phyloP scores from a whole-genome alignment of 1,140 invertebrate genomes.

The Grapholita molesta region DNA sequence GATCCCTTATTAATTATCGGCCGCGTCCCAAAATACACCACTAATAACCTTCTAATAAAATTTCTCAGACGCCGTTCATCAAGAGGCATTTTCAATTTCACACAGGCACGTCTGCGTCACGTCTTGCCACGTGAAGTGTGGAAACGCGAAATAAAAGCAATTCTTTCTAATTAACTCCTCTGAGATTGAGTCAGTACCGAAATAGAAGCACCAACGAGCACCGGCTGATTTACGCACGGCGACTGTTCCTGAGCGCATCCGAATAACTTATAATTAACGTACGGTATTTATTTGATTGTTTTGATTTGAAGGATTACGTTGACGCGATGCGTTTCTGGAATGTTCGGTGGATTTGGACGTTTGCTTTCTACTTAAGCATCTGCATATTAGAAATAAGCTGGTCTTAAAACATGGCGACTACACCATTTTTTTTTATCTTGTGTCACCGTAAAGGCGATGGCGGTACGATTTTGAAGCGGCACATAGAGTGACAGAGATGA shows the following conservation, averaged over 20 bases:
- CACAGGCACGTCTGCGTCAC: conserved; percentile 55
- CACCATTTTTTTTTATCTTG: background rate
- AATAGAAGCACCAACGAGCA: conserved; percentile 57
- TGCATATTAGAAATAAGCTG: too few relatives aligned
- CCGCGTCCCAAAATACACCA: conserved; percentile 19
- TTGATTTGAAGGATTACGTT: conserved; percentile 61
- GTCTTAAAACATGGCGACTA: background rate
- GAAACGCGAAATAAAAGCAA: conserved; percentile 75
- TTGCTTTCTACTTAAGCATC: background rate
- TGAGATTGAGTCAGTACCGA: conserved; percentile 56
- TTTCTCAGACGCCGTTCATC: conserved; percentile 37
- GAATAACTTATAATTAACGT: conserved; percentile 64
- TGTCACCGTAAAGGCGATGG: too few relatives aligned
- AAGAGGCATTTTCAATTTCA: conserved; percentile 46
- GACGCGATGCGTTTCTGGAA: conserved; percentile 40
- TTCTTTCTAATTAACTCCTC: conserved; percentile 75
- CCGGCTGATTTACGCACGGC: conserved; percentile 63
- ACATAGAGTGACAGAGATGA: too few relatives aligned
- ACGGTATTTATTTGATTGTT: conserved; percentile 72
- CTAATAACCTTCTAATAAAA: conserved; percentile 35
- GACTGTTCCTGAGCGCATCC: conserved; percentile 61
- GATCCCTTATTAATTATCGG: conserved; percentile 14
- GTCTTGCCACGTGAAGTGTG: conserved; percentile 58
- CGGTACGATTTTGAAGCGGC: too few relatives aligned
- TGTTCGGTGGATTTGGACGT: conserved; percentile 21